Percentiles rank a stretch among this genome's conserved stretches.
phyloP scores from a whole-genome alignment of 1,140 invertebrate species.

The Reticulitermes speratus region DNA sequence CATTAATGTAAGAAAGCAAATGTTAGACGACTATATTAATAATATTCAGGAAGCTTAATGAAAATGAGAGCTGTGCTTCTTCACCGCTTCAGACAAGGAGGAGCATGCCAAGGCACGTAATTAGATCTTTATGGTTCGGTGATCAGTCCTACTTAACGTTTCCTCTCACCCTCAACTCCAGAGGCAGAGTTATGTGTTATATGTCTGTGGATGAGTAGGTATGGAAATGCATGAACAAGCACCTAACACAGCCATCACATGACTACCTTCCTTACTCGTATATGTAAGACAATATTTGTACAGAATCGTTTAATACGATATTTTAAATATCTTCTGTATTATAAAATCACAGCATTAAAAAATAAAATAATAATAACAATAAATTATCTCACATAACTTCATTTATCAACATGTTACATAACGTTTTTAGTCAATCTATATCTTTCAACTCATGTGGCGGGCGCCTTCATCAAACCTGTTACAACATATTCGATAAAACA shows the following conservation, averaged over 20 bases:
- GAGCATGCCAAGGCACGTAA: background rate
- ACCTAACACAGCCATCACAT: background rate
- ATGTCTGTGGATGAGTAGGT: background rate
- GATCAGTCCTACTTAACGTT: background rate
- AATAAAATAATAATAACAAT: too few relatives aligned
- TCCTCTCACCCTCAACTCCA: background rate
- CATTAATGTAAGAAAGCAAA: background rate
- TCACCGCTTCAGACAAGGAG: background rate
- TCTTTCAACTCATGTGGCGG: too few relatives aligned
- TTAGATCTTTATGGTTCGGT: background rate
- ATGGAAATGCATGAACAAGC: background rate
- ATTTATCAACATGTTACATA: too few relatives aligned
- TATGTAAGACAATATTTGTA: background rate
- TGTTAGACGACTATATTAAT: background rate
- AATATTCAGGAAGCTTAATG: background rate
- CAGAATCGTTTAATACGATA: background rate
- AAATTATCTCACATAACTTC: too few relatives aligned
- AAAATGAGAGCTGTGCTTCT: background rate
- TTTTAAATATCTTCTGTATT: background rate
- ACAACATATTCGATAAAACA: too few relatives aligned
- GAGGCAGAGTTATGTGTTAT: background rate
- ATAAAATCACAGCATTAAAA: background rate
- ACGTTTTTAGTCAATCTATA: too few relatives aligned
- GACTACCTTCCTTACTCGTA: background rate
- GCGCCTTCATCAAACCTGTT: too few relatives aligned